Evolutionary conservation across 2,888 invertebrate species (phyloP), one percentile per base, ranked within the genome.

Genomic region (Margaritifera margaritifera): DNA sequence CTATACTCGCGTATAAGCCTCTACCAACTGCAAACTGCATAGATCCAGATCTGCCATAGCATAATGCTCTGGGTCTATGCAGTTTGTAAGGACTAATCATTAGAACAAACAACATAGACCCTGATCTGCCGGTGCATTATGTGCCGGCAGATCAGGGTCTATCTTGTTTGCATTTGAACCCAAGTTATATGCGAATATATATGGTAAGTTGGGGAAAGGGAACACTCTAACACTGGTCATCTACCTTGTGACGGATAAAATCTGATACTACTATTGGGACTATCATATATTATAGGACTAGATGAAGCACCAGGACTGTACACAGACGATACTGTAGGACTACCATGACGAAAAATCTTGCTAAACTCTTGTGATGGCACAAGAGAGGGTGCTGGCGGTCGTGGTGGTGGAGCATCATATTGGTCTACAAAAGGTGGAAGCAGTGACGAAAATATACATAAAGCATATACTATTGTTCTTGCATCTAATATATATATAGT

Each of bases 241-340:
- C 75, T 77, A 77, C 77, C 77, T 77, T 68, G 31, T 55, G 72
- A 69, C 19, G 77, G 77, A 63, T 68, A 72, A 71, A 77, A 77
- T 66, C 69, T 77, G 72, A 77, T 57, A 53, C 75, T 78, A 72
- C 72, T 77, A 68, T 69, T 71, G 24, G 77, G 78, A 64, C 82
- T 80, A 80, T 82, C 82, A 56, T 82, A 80, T 60, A 80, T 80
- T 67, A 84, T 67, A 56, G 78, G 78, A 72, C 71, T 72, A 62
- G 67, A 55, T 71, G 55, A 72, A 75, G 69, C 79, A 64, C 62
- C 76, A 51, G 72, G 75, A 66, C 60, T 57, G 59, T 69, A 60
- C 42, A 42, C 65, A 60, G 75, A 68, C 62, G 77, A 65, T 62
- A 79, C 77, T 68, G 72, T 67, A 20, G 71, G 74, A 64, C 75